These are phyloP conservation scores for Scyliorhinus canicula DNA, from an alignment of 2,797 vertebrate genomes.

Conservation along the genomic window DNA sequence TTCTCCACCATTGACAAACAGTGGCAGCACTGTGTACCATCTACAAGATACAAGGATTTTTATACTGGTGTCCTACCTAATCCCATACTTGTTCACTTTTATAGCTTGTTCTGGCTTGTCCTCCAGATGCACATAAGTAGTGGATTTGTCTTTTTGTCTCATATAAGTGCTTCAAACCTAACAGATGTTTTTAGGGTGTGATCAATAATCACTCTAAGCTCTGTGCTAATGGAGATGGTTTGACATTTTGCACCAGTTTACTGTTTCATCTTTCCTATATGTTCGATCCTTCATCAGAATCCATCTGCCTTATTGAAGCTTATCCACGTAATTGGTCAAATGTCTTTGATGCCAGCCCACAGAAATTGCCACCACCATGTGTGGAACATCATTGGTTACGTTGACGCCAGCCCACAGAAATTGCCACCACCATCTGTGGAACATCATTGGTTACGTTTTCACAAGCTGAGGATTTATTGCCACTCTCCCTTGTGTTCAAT, in stretches of 20 bases:
- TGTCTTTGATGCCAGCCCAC: background rate
- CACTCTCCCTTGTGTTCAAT: background rate
- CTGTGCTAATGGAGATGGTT: background rate
- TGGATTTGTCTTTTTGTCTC: too few species aligned
- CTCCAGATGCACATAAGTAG: too few species aligned
- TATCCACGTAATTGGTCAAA: background rate
- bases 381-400: background rate
- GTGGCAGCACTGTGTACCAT: too few species aligned
- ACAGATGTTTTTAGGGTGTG: background rate
- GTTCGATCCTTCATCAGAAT: background rate
- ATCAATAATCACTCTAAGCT: background rate
- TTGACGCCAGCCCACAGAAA: background rate
- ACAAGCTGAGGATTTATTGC: background rate
- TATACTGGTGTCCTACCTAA: too few species aligned
- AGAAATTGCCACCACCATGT: background rate
- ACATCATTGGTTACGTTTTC: background rate
- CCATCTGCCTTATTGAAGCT: background rate
- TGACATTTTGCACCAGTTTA: background rate
- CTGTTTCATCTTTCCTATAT: background rate
- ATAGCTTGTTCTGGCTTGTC: too few species aligned
- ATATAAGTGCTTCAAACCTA: background rate
- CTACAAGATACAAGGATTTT: too few species aligned
- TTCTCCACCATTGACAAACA: too few species aligned
- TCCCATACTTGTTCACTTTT: too few species aligned
- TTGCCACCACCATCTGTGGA: background rate